A percentile compares a stretch with the other conserved stretches of the same genome.
phyloP scores from a whole-genome alignment of 2,797 vertebrate genomes.

The Florisuga fusca region DNA sequence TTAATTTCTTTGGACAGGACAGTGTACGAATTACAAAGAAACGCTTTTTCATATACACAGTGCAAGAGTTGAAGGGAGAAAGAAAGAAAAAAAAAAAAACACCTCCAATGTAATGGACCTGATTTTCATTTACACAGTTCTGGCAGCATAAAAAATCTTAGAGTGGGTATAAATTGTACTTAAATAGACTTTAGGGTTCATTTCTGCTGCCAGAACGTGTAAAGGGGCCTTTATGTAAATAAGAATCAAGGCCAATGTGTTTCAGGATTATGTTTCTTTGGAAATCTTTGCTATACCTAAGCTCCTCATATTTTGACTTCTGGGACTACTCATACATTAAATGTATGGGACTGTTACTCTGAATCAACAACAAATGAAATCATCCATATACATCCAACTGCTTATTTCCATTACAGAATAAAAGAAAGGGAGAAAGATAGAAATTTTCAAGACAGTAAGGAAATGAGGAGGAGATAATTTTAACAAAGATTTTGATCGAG shows the following conservation, averaged over 20 bases:
- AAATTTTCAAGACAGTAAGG: not conserved
- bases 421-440: not conserved
- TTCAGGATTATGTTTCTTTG: constrained; percentile 1
- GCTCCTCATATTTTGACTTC: constrained; percentile 1
- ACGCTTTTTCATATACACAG: not conserved
- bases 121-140: constrained; percentile 7
- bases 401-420: not conserved
- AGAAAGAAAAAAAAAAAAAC: not conserved
- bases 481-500: not conserved
- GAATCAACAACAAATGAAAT: not conserved
- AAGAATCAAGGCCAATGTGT: not conserved
- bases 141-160: constrained; percentile 14
- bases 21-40: not conserved
- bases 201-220: not conserved
- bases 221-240: constrained; percentile 9
- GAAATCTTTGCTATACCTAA: constrained; percentile 13
- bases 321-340: not conserved
- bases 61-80: not conserved
- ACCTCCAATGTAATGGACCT: not conserved
- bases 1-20: not conserved
- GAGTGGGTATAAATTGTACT: constrained; percentile 28
- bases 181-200: not conserved
- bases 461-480: not conserved
- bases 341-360: not conserved
- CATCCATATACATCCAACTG: not conserved